These are phyloP conservation scores for Pseudomyrmex gracilis DNA, from an alignment of 1,140 invertebrate genomes.

Conservation along the genomic window DNA sequence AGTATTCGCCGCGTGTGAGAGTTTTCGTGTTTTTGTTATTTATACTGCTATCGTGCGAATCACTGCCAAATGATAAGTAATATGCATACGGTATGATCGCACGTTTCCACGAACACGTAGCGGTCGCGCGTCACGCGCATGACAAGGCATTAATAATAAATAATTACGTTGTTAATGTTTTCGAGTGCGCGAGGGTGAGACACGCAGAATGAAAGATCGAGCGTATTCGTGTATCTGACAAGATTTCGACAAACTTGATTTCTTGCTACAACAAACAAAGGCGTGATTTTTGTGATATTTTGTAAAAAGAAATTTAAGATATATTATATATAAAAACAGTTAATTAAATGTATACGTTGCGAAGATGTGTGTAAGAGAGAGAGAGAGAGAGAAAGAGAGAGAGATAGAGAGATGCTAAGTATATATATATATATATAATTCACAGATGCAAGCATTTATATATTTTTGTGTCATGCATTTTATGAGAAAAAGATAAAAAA, in stretches of 20 bases:
- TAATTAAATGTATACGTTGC: conserved; percentile 66
- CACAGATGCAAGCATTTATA: conserved; percentile 81
- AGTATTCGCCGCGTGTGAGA: background rate
- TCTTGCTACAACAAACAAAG: conserved; percentile 80
- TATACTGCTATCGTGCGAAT: conserved; percentile 10
- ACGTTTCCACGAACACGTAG: conserved; percentile 28
- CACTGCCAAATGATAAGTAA: conserved; percentile 26
- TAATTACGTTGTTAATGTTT: conserved; percentile 41
- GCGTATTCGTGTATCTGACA: conserved; percentile 24
- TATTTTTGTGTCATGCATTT: conserved; percentile 86
- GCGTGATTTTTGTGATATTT: conserved; percentile 86
- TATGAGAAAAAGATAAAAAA: conserved; percentile 72
- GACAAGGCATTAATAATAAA: conserved; percentile 4
- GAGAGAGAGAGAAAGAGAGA: conserved; percentile 55
- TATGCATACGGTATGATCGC: background rate
- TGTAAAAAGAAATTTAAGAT: conserved; percentile 79
- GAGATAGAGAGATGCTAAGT: conserved; percentile 58
- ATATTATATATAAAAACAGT: conserved; percentile 38
- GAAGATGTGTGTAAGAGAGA: conserved; percentile 27
- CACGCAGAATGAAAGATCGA: conserved; percentile 4
- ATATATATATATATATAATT: conserved; percentile 56
- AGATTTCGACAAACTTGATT: conserved; percentile 70
- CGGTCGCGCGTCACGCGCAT: conserved; percentile 2
- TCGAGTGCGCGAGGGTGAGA: conserved; percentile 16
- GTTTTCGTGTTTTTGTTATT: too few relatives aligned